Evolutionary conservation across 2,797 vertebrate genomes (phyloP), one percentile per base, ranked within the genome.

Genomic region (Coregonus sp.): DNA sequence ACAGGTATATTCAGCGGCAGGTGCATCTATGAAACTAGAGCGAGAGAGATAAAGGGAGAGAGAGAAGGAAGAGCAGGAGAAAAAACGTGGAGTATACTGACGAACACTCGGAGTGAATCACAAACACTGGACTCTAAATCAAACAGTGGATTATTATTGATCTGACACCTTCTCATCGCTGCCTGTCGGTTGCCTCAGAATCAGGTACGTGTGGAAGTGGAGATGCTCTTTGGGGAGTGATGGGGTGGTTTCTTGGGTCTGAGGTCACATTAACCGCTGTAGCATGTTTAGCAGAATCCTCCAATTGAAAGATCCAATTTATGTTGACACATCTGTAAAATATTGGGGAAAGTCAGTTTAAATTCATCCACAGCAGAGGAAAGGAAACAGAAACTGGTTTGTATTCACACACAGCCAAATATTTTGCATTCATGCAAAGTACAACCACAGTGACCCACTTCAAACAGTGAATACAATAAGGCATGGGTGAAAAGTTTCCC

Each of bases 121-220:
- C 66, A 51, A 72, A 33, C 18, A 35, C 20, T 56, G 73, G 74
- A 52, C 51, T 47, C 40, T 79, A 11, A 50, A 15, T 40, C 35
- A 54, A 54, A 52, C 47, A 72, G 54, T 69, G 85, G 87, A 90
- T 83, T 80, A 61, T 77, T 71, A 72, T 80, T 52, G 78, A 66
- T 72, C 18, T 56, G 76, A 47, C 40, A 12, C 40, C 9, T 12
- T 47, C 40, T 47, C 40, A 72, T 29, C 47, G 76, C 79, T 25
- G 54, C 47, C 29, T 61, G 65, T 74, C 78, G 77, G 74, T 77
- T 11, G 11, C 50, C 4, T 56, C 61, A 29, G 33, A 65, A 83
- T 73, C 86, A 91, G 91, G 93, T 91, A 93, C 79, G 66, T 40
- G 0, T 37, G 0, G 47, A 71, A 15, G 11, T 16, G 9, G 54